phyloP scores from a whole-genome alignment of 2,888 invertebrate genomes.

The Priocnemis perturbator region DNA sequence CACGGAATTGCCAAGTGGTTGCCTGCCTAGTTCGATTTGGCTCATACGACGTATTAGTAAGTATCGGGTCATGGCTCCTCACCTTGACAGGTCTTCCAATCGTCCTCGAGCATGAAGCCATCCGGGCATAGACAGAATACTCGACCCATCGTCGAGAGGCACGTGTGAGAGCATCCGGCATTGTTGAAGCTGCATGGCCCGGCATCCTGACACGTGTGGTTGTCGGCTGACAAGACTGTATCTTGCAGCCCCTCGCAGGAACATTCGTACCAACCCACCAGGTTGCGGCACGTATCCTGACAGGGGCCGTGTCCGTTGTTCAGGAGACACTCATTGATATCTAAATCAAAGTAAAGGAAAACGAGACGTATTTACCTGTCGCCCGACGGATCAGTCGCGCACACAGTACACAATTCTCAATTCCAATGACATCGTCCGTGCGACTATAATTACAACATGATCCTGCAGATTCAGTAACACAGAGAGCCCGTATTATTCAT shows the following conservation, averaged over 20 bases:
- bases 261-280: slow-evolving; percentile 79
- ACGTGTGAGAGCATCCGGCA: slow-evolving; percentile 80
- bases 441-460: too few relatives aligned
- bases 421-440: too few relatives aligned
- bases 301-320: slow-evolving; percentile 82
- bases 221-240: slow-evolving; percentile 77
- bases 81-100: slow-evolving; percentile 74
- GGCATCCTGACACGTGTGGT: slow-evolving; percentile 78
- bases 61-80: slow-evolving; percentile 23
- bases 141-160: slow-evolving; percentile 78
- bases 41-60: too few relatives aligned
- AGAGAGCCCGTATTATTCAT: too few relatives aligned
- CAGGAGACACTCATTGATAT: slow-evolving; percentile 80
- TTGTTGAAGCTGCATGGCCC: slow-evolving; percentile 78
- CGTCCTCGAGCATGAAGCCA: slow-evolving; percentile 71
- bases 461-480: too few relatives aligned
- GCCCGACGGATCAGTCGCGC: neutral
- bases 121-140: slow-evolving; percentile 73
- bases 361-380: neutral
- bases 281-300: slow-evolving; percentile 80
- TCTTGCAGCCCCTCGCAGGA: slow-evolving; percentile 78
- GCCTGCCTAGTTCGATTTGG: too few relatives aligned
- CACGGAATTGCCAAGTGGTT: too few relatives aligned
- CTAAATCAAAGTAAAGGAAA: slow-evolving; percentile 58
- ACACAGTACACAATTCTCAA: too few relatives aligned